Base-by-base conservation (phyloP, 2,113 vertebrate genomes). In the Asarcornis scutulata region DNA sequence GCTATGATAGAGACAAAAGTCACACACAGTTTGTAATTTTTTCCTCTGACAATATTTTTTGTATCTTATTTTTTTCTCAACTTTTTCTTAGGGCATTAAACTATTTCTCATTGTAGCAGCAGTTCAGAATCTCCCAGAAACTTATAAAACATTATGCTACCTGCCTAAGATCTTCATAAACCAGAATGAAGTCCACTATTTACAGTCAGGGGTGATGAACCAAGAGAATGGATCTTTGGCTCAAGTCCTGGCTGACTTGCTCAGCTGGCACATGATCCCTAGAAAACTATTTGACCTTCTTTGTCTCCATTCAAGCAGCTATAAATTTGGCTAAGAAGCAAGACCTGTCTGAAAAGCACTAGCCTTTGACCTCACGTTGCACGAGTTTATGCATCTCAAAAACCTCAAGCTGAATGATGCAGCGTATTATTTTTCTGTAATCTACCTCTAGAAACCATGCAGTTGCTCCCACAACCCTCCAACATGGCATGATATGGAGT, bases 321-420 rank as follows among this genome's bases (percentile, higher is more conserved):
- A 84, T 42, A 93, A 96, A 81, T 83, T 72, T 83, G 91, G 46
- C 82, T 86, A 77, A 94, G 56, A 63, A 87, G 36, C 52, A 69
- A 93, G 86, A 84, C 26, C 34, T 27, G 88, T 84, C 68, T 91
- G 77, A 86, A 86, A 92, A 89, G 52, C 72, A 72, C 16, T 22
- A 79, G 48, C 78, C 52, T 94, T 93, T 96, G 69, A 59, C 58
- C 88, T 92, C 83, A 82, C 60, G n/a, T 55, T 71, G 42, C 56
- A 59, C 42, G 58, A 95, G 55, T 32, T 86, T 91, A 90, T 46
- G 40, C 52, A 60, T 5, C 44, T 89, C 58, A 27, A 60, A 87
- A 73, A 64, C 83, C 76, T 52, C 67, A 52, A 68, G 60, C 16
- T 89, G 87, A 85, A 93, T 31, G 59, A 94, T 48, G 52, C 60